Conservation (phyloP, 2,888 invertebrate genomes). For the Amphipyra tragopoginis region DNA sequence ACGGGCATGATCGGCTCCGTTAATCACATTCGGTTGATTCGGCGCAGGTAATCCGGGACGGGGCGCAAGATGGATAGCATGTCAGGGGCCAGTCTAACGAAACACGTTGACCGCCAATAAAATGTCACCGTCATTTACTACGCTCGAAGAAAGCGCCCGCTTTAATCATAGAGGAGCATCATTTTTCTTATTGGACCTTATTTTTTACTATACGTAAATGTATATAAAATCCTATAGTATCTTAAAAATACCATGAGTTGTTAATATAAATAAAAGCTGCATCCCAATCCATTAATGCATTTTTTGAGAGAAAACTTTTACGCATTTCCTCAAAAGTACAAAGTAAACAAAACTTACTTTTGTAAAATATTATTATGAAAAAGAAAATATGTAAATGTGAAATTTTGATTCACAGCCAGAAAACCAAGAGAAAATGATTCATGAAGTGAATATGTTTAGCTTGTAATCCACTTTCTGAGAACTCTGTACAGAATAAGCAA, state of each 20-base stretch:
- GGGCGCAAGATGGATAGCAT: constrained; percentile 68
- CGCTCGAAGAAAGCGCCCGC: constrained; percentile 42
- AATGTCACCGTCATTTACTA: constrained; percentile 56
- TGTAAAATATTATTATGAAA: too few species aligned
- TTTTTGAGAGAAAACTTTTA: too few species aligned
- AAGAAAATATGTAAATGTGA: too few species aligned
- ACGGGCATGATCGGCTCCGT: constrained; percentile 66
- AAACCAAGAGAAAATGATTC: too few species aligned
- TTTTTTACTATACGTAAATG: constrained; percentile 7
- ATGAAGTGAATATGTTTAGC: too few species aligned
- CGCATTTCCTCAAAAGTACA: too few species aligned
- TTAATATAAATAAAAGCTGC: not conserved
- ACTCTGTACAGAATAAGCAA: too few species aligned
- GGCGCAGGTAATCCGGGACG: constrained; percentile 65
- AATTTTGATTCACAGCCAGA: too few species aligned
- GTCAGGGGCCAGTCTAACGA: constrained; percentile 59
- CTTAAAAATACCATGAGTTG: not conserved
- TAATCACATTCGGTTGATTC: constrained; percentile 72
- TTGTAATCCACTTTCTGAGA: too few species aligned
- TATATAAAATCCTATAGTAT: not conserved
- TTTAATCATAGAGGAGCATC: constrained; percentile 38
- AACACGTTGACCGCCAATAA: constrained; percentile 58
- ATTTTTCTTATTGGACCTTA: constrained; percentile 35
- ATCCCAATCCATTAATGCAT: not conserved
- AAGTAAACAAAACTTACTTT: too few species aligned